Conservation (phyloP, 2,888 invertebrate genomes). For the Parnassius orleans region DNA sequence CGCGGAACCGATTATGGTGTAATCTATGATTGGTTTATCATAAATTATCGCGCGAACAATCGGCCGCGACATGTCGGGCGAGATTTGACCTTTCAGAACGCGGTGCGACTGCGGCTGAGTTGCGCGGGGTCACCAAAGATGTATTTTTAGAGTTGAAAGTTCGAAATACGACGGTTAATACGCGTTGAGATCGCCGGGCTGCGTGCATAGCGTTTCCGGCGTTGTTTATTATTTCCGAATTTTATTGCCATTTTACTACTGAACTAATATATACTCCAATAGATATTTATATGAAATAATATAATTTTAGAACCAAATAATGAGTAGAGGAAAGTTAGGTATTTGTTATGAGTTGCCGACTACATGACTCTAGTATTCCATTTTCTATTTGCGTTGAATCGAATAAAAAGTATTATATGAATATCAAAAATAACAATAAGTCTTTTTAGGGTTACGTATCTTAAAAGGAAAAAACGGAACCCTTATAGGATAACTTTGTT, state of each 20-base stretch:
- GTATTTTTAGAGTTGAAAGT: slow-evolving; percentile 83
- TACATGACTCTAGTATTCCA: too few species aligned
- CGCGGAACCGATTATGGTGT: slow-evolving; percentile 17
- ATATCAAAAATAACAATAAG: too few species aligned
- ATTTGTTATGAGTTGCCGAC: too few species aligned
- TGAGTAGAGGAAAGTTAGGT: too few species aligned
- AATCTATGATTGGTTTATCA: slow-evolving; percentile 25
- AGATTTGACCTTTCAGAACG: slow-evolving; percentile 76
- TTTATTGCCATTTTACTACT: slow-evolving; percentile 7
- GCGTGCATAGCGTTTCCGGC: slow-evolving; percentile 43
- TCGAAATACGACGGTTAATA: slow-evolving; percentile 74
- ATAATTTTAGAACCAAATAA: too few species aligned
- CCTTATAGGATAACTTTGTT: too few species aligned
- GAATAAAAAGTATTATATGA: too few species aligned
- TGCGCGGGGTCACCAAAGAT: slow-evolving; percentile 74
- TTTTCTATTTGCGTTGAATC: too few species aligned
- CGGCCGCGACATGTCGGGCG: slow-evolving; percentile 51
- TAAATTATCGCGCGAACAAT: slow-evolving; percentile 35
- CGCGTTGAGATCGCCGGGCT: slow-evolving; percentile 45
- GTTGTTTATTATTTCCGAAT: slow-evolving; percentile 26
- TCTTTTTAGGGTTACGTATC: too few species aligned
- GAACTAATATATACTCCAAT: too few species aligned
- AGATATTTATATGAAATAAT: too few species aligned
- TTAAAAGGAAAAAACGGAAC: too few species aligned
- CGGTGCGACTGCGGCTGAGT: slow-evolving; percentile 72